Base-by-base conservation (phyloP, 2,888 invertebrate species). In the Blomia tropicalis region DNA sequence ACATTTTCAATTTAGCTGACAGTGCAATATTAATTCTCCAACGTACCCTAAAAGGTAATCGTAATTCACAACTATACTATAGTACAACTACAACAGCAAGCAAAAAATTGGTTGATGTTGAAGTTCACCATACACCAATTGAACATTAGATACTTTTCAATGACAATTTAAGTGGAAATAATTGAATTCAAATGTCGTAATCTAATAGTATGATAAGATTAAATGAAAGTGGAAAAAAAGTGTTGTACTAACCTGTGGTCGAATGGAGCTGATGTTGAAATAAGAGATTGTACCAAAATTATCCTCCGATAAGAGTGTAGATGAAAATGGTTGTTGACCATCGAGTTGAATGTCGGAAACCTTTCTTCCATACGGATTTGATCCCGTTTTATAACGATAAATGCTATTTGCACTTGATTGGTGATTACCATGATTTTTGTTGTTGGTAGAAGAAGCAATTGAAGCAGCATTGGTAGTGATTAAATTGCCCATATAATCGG, bases 261-360 rank as follows among this genome's bases (percentile, higher is more conserved):
- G 43, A 4, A 65, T n/a, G n/a, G 59, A 43, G 30, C 54, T 58
- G 27, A 65, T 65, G 43, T 65, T 65, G 27, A 65, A 59, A 29
- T 59, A 54, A 7, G 65, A 65, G n/a, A 53, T 36, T 11, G 47
- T 59, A 25, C 59, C 56, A 44, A 58, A 44, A 19, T 47, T 27
- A 14, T 47, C 51, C 51, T 47, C 27, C 22, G 7, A n/a, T 11
- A 47, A 19, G 11, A 36, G 22, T 47, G 7, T 47, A 11, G 23
- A 47, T 7, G 5, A 25, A 11, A 11, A 14, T 27, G 7, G 51
- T 14, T 7, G 23, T 25, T 7, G 5, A 7, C n/a, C 11, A 14
- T 47, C 51, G 5, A 19, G 51, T 47, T 7, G 14, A n/a, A 11
- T 47, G 51, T n/a, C 22, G 17, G 7, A 11, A 11, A 17, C 7